Evolutionary conservation across 2,797 vertebrate species (phyloP).

Genomic region (Coracias cyanogaster): DNA sequence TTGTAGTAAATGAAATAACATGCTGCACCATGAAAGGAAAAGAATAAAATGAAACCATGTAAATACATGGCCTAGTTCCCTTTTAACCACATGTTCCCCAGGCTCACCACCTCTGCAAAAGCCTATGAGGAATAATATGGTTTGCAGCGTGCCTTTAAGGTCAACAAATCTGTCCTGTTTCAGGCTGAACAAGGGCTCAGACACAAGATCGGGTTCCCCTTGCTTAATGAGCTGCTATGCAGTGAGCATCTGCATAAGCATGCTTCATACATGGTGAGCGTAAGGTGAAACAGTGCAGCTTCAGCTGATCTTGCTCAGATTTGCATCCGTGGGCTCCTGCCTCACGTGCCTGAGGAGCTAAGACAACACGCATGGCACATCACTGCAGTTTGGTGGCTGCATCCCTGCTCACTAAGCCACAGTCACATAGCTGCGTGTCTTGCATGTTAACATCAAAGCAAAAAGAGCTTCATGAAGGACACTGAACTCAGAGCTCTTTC

Average conservation of each 20-base stretch:
- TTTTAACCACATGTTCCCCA: slow-evolving; percentile 29
- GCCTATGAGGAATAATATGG: background rate
- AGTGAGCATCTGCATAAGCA: accelerated
- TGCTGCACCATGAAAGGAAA: background rate
- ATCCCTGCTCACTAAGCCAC: accelerated
- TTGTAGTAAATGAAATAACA: background rate
- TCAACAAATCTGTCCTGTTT: background rate
- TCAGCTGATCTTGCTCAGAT: accelerated
- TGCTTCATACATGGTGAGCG: accelerated
- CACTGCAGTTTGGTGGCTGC: accelerated
- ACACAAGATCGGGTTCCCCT: background rate
- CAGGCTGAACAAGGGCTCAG: background rate
- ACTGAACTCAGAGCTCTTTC: accelerated
- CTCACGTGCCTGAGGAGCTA: background rate
- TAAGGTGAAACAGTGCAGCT: background rate
- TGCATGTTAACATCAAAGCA: accelerated
- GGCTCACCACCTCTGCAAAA: background rate
- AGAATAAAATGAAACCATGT: background rate
- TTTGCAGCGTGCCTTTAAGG: background rate
- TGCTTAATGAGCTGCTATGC: accelerated
- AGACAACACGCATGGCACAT: accelerated
- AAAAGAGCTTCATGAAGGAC: background rate
- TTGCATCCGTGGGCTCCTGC: background rate
- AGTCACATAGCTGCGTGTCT: accelerated
- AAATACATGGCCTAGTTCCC: background rate